Conservation (phyloP, 2,797 vertebrate genomes). For the Mormyrops attenuatus region DNA sequence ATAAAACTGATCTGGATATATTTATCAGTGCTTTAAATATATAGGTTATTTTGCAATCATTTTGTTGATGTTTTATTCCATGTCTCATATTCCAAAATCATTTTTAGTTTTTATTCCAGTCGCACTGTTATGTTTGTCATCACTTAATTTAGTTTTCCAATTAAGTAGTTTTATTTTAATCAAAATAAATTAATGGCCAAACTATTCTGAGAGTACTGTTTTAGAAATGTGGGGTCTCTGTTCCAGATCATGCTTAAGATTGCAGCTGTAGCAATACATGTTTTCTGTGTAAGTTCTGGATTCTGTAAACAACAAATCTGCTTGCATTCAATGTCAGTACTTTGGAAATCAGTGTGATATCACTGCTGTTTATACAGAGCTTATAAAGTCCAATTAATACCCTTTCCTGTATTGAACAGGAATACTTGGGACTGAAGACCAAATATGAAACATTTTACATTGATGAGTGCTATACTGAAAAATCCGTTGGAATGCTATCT, state of each 20-base stretch:
- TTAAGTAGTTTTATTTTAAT: conserved; percentile 43
- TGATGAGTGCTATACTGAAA: neutral
- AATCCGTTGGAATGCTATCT: neutral
- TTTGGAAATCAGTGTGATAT: neutral
- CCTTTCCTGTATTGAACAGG: neutral
- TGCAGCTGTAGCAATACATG: neutral
- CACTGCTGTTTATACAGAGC: conserved; percentile 4
- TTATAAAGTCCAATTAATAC: neutral
- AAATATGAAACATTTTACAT: neutral
- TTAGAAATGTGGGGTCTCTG: neutral
- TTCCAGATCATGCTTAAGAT: neutral
- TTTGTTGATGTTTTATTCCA: conserved; percentile 58
- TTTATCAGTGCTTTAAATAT: conserved; percentile 66
- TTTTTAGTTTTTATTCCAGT: conserved; percentile 52
- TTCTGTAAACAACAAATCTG: neutral
- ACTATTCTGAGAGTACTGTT: neutral
- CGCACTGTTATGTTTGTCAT: conserved; percentile 48
- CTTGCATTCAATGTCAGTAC: neutral
- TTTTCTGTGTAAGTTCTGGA: neutral
- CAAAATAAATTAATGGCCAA: conserved; percentile 30
- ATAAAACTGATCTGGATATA: conserved; percentile 56
- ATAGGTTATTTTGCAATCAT: conserved; percentile 53
- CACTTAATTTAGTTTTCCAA: conserved; percentile 39
- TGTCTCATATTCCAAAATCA: conserved; percentile 48
- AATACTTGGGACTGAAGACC: neutral